Conservation (phyloP, 1,140 invertebrate species). For the Anoplophora glabripennis region DNA sequence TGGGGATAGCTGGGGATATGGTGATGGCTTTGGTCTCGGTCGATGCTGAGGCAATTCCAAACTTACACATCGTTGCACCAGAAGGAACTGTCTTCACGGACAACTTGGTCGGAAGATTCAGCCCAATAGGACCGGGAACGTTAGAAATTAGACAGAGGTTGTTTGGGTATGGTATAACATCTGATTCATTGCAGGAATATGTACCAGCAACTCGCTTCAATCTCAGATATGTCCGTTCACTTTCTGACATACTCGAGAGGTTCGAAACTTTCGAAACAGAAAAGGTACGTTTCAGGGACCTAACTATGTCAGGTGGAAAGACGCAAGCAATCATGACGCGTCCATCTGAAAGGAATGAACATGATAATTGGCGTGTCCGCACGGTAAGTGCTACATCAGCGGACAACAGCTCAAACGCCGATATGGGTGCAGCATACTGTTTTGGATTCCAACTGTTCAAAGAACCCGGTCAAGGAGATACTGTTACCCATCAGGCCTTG, state of each 20-base stretch:
- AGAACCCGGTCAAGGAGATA: constrained; percentile 20
- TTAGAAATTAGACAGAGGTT: too few species aligned
- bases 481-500: too few species aligned
- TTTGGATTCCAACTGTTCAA: constrained; percentile 31
- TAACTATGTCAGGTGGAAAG: constrained; percentile 21
- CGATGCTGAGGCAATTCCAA: constrained; percentile 26
- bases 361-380: constrained; percentile 12
- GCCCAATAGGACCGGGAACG: constrained; percentile 25
- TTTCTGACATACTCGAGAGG: too few species aligned
- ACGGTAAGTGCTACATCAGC: constrained; percentile 20
- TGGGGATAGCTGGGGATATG: constrained; percentile 38
- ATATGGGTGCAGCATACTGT: constrained; percentile 21
- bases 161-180: too few species aligned
- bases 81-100: constrained; percentile 6
- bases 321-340: constrained; percentile 24
- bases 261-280: constrained; percentile 31
- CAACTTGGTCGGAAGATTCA: constrained; percentile 23
- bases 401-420: constrained; percentile 20
- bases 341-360: constrained; percentile 21
- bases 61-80: constrained; percentile 29
- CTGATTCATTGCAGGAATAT: too few species aligned
- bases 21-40: constrained; percentile 23
- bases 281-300: constrained; percentile 28
- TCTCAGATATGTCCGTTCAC: constrained; percentile 22
- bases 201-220: constrained; percentile 37